Conservation (phyloP, 2,888 invertebrate species). For the Toxonevra muliebris region DNA sequence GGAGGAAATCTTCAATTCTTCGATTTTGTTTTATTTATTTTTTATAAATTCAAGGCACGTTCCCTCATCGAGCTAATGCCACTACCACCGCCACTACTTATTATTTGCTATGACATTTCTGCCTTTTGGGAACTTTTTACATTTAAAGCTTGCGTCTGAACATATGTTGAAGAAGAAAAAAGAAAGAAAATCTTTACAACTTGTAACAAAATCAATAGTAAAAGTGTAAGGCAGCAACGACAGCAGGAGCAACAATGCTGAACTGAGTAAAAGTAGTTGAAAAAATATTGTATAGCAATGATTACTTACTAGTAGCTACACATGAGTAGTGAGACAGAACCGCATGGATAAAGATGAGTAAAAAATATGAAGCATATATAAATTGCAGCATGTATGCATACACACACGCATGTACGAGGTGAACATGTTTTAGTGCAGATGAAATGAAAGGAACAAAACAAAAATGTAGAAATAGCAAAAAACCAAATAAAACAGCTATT, state of each 20-base stretch:
- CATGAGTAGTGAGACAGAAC: not conserved
- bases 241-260: not conserved
- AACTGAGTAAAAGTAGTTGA: not conserved
- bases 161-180: no score
- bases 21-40: not conserved
- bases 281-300: not conserved
- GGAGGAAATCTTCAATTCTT: no score
- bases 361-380: constrained; percentile 1
- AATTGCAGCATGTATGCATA: constrained; percentile 8
- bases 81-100: no score
- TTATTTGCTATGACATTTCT: no score
- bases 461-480: no score
- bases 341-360: not conserved
- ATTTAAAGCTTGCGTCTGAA: no score
- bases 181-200: not conserved
- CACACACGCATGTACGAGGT: constrained; percentile 8
- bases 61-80: not conserved
- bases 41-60: constrained; percentile 28
- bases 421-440: constrained; percentile 1
- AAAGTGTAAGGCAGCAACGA: no score
- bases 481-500: no score
- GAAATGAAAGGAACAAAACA: not conserved
- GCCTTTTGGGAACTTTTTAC: no score
- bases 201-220: constrained; percentile 25
- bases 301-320: not conserved